Percentiles rank a stretch among this genome's conserved stretches.
Evolutionary conservation across 2,888 invertebrate genomes (phyloP).

Genomic region (Balanococcus diminutus): DNA sequence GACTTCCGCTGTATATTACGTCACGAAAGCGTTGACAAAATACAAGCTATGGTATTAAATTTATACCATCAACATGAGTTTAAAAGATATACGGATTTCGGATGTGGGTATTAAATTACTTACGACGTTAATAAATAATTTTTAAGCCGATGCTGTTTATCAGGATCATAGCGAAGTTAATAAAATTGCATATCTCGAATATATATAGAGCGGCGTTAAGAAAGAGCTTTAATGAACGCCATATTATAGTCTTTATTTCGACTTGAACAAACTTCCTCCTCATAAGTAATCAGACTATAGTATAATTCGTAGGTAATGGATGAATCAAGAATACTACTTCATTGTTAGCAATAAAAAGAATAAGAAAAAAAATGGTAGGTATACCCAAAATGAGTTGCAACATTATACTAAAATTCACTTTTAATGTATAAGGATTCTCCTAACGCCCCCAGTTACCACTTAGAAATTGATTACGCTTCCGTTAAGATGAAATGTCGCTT

Average conservation of each 20-base stretch:
- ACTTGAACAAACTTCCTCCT: neutral
- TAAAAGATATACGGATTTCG: neutral
- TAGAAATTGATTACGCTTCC: too few species aligned
- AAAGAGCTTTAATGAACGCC: neutral
- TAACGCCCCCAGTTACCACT: too few species aligned
- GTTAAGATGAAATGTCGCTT: too few species aligned
- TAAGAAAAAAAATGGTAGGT: too few species aligned
- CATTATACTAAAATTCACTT: too few species aligned
- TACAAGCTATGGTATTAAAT: neutral
- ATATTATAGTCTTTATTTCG: neutral
- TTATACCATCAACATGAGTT: conserved; percentile 6
- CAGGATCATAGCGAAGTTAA: neutral
- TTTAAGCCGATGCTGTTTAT: neutral
- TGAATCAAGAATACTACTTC: neutral
- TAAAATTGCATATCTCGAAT: conserved; percentile 4
- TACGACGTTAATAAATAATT: conserved; percentile 8
- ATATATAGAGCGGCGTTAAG: neutral
- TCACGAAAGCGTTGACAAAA: neutral
- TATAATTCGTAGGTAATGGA: neutral
- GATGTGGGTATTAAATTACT: conserved; percentile 17
- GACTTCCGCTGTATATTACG: neutral
- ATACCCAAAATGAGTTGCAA: too few species aligned
- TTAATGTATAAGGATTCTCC: too few species aligned
- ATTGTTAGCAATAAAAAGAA: neutral
- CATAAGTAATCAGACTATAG: neutral